These are phyloP conservation scores for Myiagra hebetior DNA, from an alignment of 2,113 vertebrate genomes.

Conservation along the genomic window DNA sequence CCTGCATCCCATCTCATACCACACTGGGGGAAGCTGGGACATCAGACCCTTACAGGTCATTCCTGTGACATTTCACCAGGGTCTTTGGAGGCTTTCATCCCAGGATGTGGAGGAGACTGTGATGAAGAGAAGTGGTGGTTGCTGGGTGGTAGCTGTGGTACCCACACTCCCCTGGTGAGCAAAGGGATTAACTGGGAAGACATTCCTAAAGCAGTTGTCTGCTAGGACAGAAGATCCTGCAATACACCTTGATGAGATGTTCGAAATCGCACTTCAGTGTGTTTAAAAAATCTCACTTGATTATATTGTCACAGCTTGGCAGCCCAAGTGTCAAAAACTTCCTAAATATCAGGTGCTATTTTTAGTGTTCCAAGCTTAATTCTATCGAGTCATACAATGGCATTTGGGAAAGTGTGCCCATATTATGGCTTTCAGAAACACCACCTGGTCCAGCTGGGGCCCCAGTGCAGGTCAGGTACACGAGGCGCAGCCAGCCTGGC, in stretches of 20 bases:
- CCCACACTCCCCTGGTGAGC: not conserved
- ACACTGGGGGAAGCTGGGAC: not conserved
- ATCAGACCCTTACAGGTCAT: not conserved
- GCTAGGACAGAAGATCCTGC: not conserved
- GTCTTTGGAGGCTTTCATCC: not conserved
- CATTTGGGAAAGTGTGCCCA: not conserved
- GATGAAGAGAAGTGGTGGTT: not conserved
- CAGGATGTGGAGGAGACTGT: not conserved
- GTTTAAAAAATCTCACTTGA: conserved; percentile 50
- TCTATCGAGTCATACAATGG: accelerated
- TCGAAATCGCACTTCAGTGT: not conserved
- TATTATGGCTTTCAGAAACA: not conserved
- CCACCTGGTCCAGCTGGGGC: not conserved
- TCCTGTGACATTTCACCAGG: not conserved
- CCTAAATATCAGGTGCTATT: conserved; percentile 43
- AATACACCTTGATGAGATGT: not conserved
- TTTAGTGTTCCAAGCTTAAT: not conserved
- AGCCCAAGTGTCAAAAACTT: conserved; percentile 28
- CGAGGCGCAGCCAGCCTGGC: not conserved
- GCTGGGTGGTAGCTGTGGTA: not conserved
- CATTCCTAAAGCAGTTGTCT: not conserved
- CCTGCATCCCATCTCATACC: not conserved
- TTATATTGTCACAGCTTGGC: conserved; percentile 49
- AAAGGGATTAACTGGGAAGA: not conserved
- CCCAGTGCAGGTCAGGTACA: not conserved